Evolutionary conservation across 2,888 invertebrate species (phyloP), one percentile per base, ranked within the genome.

Genomic region (Pyrocoelia pectoralis): DNA sequence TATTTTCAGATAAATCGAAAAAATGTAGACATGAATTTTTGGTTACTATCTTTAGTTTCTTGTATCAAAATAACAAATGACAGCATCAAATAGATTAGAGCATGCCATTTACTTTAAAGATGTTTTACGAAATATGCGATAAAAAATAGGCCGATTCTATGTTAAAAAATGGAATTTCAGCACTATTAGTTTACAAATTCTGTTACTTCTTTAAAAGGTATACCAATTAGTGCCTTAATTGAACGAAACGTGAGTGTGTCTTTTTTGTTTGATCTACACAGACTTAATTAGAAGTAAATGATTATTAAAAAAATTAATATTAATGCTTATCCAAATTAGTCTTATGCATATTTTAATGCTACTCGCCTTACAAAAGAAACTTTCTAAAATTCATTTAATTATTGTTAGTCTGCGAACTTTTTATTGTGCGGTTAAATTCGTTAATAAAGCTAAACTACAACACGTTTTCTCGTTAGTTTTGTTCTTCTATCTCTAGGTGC

Each of bases 1-100:
- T 64, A 46, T 60, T 51, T 59, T 56, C 19, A 46, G 54, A 58
- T 63, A 63, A 50, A 24, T 48, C 19, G 56, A 56, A 56, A 56
- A 49, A 17, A 56, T 46, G 38, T 14, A 50, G 38, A 56, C 38
- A 18, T 49, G 48, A 56, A 56, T 56, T 56, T 48, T 48, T 24
- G 24, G 56, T 56, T 9, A 43, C 40, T 40, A 14, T 33, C 33
- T 33, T 33, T 33, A 33, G 33, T n/a, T 43, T 43, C 17, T 15
- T 43, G 5, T 17, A 9, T 43, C 43, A 43, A 43, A 12, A 43
- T 2, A 15, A 17, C 12, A 43, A 17, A 43, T 33, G 33, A n/a
- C 33, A n/a, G 24, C 24, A 5, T 6, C 24, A 24, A 24, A 24
- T 24, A 24, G 24, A 24, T 24, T 24, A 24, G 24, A 24, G 6